Base-by-base conservation (phyloP, 2,113 vertebrate species). In the Paramisgurnus dabryanus region DNA sequence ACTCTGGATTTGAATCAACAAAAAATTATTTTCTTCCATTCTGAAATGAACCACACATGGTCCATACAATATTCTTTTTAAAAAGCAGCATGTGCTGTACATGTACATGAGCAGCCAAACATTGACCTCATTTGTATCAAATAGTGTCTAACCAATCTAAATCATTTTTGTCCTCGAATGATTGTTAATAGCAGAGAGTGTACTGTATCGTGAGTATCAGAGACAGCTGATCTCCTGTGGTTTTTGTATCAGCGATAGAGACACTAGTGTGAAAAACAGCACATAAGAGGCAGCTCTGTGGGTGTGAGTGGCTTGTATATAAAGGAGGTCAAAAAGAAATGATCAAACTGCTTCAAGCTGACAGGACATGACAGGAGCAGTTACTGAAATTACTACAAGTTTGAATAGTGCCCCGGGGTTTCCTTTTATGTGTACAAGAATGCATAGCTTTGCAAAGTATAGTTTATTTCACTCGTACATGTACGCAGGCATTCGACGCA, bases 271-370 rank as follows among this genome's bases (percentile, higher is more conserved):
- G 17, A 13, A 72, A 18, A 41, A 53, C 2, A 43, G 39, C 6
- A 10, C 5, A 22, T 11, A 27, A n/a, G 34, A 40, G 15, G 17
- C 8, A 71, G 15, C 60, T 61, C 5, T 60, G 55, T 60, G 70
- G 53, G 55, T 60, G 55, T 43, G 58, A 43, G 41, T 10, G 40
- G 40, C 71, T 73, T 61, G 71, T 73, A 60, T 13, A 45, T 61
- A 57, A 47, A 57, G 47, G 57, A 47, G 71, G 12, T 74, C 69
- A 18, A 34, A 72, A 15, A 12, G 60, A 41, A 60, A 13, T 15
- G 40, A 6, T 12, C 72, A 49, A 43, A 63, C 41, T 34, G 43
- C n/a, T 64, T 75, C 72, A 75, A 64, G 58, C n/a, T 61, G 57
- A 61, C 58, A 63, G 47, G 47, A 76, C n/a, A 27, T 34, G 27